A percentile compares a stretch with the other conserved stretches of the same genome.
phyloP scores from a whole-genome alignment of 2,888 invertebrate species.

The Drosophila affinis region DNA sequence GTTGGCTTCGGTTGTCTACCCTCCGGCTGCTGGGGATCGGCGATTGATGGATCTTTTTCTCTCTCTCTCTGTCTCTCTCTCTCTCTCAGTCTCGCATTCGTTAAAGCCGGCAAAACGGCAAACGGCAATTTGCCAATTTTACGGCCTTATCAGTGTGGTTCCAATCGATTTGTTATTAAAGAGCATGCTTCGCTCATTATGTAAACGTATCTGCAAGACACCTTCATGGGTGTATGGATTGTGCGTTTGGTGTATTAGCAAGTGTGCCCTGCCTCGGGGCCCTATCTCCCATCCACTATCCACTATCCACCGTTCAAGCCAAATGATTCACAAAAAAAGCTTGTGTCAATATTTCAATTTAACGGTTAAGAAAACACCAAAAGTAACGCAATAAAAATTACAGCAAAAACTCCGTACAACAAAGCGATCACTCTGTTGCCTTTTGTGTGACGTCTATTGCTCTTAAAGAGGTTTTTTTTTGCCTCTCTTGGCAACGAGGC shows the following conservation, averaged over 20 bases:
- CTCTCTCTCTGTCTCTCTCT: conserved; percentile 7
- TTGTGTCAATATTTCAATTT: conserved; percentile 77
- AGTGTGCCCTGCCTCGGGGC: conserved; percentile 37
- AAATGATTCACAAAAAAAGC: conserved; percentile 27
- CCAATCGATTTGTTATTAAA: conserved; percentile 70
- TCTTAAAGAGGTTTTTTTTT: conserved; percentile 46
- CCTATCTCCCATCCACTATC: neutral
- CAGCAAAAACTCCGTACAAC: conserved; percentile 20
- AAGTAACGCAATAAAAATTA: conserved; percentile 25
- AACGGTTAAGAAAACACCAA: conserved; percentile 59
- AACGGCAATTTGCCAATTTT: conserved; percentile 47
- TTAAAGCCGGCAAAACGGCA: conserved; percentile 21
- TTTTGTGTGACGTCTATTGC: conserved; percentile 62
- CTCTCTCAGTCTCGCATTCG: neutral
- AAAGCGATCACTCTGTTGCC: conserved; percentile 62
- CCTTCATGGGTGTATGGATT: conserved; percentile 9
- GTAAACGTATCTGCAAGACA: conserved; percentile 53
- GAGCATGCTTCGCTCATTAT: conserved; percentile 65
- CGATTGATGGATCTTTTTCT: conserved; percentile 69
- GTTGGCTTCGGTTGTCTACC: conserved; percentile 29
- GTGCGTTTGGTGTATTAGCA: conserved; percentile 63
- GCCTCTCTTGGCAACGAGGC: conserved; percentile 37
- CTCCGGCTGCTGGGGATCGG: conserved; percentile 33
- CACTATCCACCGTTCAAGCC: neutral
- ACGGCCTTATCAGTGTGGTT: conserved; percentile 65